Base-by-base conservation (phyloP, 2,797 vertebrate species). In the Malurus splendens region DNA sequence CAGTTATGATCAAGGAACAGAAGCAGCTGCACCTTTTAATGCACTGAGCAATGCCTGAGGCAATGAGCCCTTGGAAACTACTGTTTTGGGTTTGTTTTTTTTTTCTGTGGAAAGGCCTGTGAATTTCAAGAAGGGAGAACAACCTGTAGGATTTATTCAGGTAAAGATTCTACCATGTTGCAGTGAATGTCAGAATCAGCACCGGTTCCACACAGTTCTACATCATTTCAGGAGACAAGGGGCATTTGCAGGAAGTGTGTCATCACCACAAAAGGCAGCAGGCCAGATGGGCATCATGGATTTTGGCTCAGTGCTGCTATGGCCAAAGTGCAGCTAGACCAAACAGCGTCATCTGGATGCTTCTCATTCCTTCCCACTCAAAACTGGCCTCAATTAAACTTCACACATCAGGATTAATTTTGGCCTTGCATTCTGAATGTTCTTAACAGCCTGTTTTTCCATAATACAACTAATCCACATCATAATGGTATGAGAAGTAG, bases 161-260 rank as follows among this genome's bases (percentile, higher is more conserved):
- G 19, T 38, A 52, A 47, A 75, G 54, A 67, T 41, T 75, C 25
- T 48, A 44, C 10, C 11, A 22, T 2, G 4, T 7, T 51, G 20
- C 27, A 74, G n/a, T 15, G 28, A 59, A 75, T 0, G 1, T 0
- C 33, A 52, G 38, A 82, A 59, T 7, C 50, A 86, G 12, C 0
- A 0, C 17, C 62, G 19, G 15, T 36, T n/a, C n/a, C 48, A 57
- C 9, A 50, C 20, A 1, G 1, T 27, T 45, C 32, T 6, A 66
- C 10, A 57, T 32, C 20, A 24, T 33, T 82, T 74, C 2, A 4
- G 51, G 67, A 75, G 22, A 18, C 12, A 17, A 36, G 4, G 10
- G 18, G 27, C 9, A 36, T 57, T 80, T 50, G 38, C 13, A 44
- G 32, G 22, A 83, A 68, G 11, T 41, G 15, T 25, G 60, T n/a